Evolutionary conservation across 2,113 vertebrate species (phyloP).

Genomic region (human (Homo sapiens)): DNA sequence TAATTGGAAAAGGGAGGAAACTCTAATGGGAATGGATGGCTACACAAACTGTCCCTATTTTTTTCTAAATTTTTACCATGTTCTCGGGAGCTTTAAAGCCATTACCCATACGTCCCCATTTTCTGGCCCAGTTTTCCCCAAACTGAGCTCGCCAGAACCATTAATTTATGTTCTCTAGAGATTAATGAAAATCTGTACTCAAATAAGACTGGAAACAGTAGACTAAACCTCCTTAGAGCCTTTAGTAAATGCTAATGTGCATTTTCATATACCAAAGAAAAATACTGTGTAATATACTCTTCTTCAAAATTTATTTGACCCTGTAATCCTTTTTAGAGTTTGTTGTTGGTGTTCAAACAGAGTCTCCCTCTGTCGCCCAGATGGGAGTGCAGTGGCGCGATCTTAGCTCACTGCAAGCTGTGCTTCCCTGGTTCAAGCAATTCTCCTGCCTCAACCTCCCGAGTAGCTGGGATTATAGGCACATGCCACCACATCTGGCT

Average conservation of each 20-base stretch:
- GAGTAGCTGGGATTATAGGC: no score
- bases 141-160: conserved; percentile 65
- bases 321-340: not conserved
- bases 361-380: no score
- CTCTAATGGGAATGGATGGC: conserved; percentile 66
- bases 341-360: not conserved
- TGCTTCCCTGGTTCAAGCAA: no score
- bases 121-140: conserved; percentile 76
- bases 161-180: conserved; percentile 70
- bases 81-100: conserved; percentile 73
- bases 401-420: no score
- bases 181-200: conserved; percentile 52
- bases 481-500: no score
- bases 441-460: no score
- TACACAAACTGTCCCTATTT: conserved; percentile 72
- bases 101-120: conserved; percentile 73
- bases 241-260: not conserved
- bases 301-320: not conserved
- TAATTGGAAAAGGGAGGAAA: conserved; percentile 75
- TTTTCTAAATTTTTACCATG: conserved; percentile 49
- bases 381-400: no score
- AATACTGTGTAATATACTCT: not conserved
- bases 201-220: conserved; percentile 56
- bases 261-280: not conserved
- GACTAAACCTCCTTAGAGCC: not conserved